Conservation (phyloP, 2,888 invertebrate genomes). For the Orthonychiurus folsomi region DNA sequence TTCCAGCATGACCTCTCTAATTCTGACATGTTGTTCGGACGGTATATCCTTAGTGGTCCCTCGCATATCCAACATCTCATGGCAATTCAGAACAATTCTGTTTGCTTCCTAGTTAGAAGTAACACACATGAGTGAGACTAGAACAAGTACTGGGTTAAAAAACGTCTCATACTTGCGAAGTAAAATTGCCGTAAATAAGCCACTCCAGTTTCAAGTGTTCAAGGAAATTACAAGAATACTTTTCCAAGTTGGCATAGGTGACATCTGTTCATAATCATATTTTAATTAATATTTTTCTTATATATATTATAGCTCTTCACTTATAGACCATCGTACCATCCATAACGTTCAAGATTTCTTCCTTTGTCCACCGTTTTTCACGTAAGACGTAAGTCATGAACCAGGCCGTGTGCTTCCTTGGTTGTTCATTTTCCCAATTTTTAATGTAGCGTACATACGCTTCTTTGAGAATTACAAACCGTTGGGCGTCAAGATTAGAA, state of each 20-base stretch:
- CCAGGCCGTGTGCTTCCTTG: constrained; percentile 52
- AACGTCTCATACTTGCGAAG: constrained; percentile 53
- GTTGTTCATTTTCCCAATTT: constrained; percentile 89
- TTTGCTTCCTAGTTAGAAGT: constrained; percentile 52
- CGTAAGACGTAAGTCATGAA: constrained; percentile 75
- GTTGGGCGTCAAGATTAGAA: constrained; percentile 69
- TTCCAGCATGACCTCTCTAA: constrained; percentile 78
- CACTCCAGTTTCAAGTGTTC: constrained; percentile 79
- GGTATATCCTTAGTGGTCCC: constrained; percentile 56
- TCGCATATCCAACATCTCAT: constrained; percentile 39
- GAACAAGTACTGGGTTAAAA: too few relatives aligned
- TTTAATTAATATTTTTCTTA: too few relatives aligned
- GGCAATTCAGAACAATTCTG: constrained; percentile 53
- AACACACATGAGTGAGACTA: neutral
- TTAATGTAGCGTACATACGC: constrained; percentile 61
- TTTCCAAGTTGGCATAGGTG: constrained; percentile 64
- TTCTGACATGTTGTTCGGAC: constrained; percentile 68
- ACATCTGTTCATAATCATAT: too few relatives aligned
- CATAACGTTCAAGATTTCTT: constrained; percentile 71
- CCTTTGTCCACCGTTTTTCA: constrained; percentile 81
- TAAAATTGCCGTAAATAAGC: constrained; percentile 80
- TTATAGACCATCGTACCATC: neutral
- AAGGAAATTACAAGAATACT: constrained; percentile 70
- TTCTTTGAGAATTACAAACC: constrained; percentile 80
- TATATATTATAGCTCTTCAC: too few relatives aligned